Percentiles rank a stretch among this genome's conserved stretches.
Evolutionary conservation across 2,888 invertebrate species (phyloP).

Genomic region (Fissipunctia ypsillon): DNA sequence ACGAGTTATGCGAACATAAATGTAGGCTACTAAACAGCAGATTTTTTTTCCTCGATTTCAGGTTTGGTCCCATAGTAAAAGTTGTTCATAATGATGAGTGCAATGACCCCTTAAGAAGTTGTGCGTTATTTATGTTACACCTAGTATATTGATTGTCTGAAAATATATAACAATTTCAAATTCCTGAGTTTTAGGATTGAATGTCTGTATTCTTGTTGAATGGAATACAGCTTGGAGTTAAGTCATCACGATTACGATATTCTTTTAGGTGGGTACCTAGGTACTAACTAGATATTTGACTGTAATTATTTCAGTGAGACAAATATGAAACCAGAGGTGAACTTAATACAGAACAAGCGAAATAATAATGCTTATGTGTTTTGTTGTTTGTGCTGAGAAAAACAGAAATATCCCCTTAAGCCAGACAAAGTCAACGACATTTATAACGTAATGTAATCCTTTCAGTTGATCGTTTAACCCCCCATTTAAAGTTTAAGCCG

Average conservation of each 20-base stretch:
- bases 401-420: constrained; percentile 34
- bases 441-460: constrained; percentile 80
- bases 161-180: too few species aligned
- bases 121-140: too few species aligned
- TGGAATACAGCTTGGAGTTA: background rate
- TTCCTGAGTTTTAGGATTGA: too few species aligned
- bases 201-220: background rate
- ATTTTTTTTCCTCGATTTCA: too few species aligned
- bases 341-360: background rate
- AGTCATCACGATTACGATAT: background rate
- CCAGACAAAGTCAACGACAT: constrained; percentile 51
- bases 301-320: background rate
- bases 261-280: background rate
- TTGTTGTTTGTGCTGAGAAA: constrained; percentile 11
- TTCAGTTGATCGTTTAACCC: constrained; percentile 88
- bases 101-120: too few species aligned
- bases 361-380: background rate
- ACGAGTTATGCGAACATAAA: too few species aligned
- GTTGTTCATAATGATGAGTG: too few species aligned
- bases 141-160: too few species aligned
- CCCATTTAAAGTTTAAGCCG: constrained; percentile 86
- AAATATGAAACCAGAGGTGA: too few species aligned
- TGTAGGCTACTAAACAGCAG: too few species aligned
- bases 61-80: too few species aligned
- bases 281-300: background rate